Percentiles rank a stretch among this genome's conserved stretches.
Evolutionary conservation across 2,888 invertebrate species (phyloP).

Genomic region (Machimus atricapillus): DNA sequence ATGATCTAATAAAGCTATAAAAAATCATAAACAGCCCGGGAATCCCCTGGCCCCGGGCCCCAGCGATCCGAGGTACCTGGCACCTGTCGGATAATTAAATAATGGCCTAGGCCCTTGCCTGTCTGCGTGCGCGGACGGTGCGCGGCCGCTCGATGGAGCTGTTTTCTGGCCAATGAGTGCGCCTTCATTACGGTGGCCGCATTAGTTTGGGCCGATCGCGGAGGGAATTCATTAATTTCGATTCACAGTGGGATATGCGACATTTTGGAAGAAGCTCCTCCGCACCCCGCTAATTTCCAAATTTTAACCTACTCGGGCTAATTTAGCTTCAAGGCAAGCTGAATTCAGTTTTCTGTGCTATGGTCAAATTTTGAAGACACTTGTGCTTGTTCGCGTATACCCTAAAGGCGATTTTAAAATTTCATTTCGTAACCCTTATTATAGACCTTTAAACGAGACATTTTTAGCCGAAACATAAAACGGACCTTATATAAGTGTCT

Average conservation of each 20-base stretch:
- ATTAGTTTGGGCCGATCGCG: not conserved
- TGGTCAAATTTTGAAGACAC: too few relatives aligned
- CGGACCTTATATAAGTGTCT: too few relatives aligned
- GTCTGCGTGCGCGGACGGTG: not conserved
- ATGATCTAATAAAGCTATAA: slow-evolving; percentile 27
- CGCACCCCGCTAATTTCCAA: not conserved
- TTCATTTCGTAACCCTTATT: too few relatives aligned
- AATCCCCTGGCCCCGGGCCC: not conserved
- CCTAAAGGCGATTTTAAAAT: too few relatives aligned
- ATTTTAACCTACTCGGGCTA: not conserved
- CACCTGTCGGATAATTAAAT: slow-evolving; percentile 45
- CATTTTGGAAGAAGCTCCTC: not conserved
- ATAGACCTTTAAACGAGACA: too few relatives aligned
- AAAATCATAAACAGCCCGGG: slow-evolving; percentile 8
- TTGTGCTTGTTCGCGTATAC: too few relatives aligned
- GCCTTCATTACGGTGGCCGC: not conserved
- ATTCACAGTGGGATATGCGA: not conserved
- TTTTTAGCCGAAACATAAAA: too few relatives aligned
- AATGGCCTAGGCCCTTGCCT: not conserved
- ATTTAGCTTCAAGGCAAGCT: not conserved
- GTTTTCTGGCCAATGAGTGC: not conserved
- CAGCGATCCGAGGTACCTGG: not conserved
- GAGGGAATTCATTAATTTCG: not conserved
- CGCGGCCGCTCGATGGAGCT: not conserved
- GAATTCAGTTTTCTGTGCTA: not conserved